Percentiles rank a stretch among this genome's conserved stretches.
phyloP scores from a whole-genome alignment of 2,113 vertebrate genomes.

The Rhabdornis inornatus region DNA sequence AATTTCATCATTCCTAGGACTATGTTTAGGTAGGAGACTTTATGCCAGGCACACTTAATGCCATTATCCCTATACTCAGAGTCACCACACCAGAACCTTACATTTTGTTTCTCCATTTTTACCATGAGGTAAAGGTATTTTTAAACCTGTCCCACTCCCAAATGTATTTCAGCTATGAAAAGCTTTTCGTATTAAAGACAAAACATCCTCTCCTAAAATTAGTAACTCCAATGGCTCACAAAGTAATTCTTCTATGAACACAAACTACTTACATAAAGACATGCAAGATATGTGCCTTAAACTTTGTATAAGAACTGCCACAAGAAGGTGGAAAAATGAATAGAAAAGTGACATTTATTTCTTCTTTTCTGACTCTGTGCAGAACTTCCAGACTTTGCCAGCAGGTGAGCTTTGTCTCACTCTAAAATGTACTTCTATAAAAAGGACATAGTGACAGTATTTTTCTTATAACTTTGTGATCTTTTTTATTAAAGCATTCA shows the following conservation, averaged over 20 bases:
- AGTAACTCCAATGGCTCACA: neutral
- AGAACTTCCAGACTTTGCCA: neutral
- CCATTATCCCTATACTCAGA: neutral
- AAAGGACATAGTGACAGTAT: neutral
- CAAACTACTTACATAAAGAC: neutral
- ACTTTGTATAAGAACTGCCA: neutral
- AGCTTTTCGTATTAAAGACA: neutral
- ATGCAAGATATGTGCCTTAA: neutral
- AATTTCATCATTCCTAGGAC: neutral
- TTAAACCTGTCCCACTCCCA: neutral
- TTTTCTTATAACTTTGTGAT: neutral
- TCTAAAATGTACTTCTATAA: neutral
- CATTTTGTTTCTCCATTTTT: neutral
- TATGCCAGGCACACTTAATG: neutral
- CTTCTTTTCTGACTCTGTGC: neutral
- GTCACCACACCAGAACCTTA: neutral
- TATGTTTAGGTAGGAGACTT: neutral
- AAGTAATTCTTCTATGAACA: neutral
- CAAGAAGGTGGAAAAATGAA: neutral
- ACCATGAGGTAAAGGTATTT: neutral
- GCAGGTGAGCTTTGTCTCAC: neutral
- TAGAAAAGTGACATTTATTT: neutral
- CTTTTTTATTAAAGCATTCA: neutral
- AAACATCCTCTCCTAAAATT: neutral
- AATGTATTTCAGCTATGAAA: neutral